phyloP scores from a whole-genome alignment of 2,888 invertebrate species.

The Desoria tigrina region DNA sequence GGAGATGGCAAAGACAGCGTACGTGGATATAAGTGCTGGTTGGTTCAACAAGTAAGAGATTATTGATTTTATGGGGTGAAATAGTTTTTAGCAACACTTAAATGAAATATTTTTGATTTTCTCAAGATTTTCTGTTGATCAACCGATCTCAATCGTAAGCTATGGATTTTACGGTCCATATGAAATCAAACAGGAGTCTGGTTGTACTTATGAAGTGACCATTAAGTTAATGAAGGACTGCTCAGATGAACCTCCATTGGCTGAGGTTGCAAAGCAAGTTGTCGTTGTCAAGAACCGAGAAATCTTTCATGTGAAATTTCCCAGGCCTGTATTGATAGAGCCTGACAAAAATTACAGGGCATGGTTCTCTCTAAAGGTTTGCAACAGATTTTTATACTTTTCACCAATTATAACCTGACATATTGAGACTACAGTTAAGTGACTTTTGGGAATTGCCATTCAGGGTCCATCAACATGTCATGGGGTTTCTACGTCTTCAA shows the following conservation, averaged over 20 bases:
- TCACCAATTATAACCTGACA: no score
- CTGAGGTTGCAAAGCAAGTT: constrained; percentile 24
- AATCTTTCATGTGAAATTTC: constrained; percentile 43
- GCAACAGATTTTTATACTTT: background rate
- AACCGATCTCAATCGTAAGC: constrained; percentile 35
- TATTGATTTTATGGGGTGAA: no score
- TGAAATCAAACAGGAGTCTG: constrained; percentile 24
- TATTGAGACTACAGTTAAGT: background rate
- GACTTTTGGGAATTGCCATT: background rate
- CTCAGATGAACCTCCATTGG: constrained; percentile 24
- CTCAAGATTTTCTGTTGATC: constrained; percentile 33
- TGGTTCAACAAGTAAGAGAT: constrained; percentile 47
- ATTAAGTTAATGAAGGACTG: constrained; percentile 40
- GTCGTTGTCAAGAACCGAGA: constrained; percentile 34
- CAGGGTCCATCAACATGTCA: constrained; percentile 46
- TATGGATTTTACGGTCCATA: constrained; percentile 45
- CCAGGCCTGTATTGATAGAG: constrained; percentile 32
- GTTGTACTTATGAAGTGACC: constrained; percentile 32
- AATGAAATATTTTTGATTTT: background rate
- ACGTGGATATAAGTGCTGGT: constrained; percentile 41
- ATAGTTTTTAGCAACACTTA: background rate
- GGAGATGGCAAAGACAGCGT: constrained; percentile 35
- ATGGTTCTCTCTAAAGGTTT: constrained; percentile 43
- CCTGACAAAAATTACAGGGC: constrained; percentile 36
- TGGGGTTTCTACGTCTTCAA: constrained; percentile 24